Percentiles rank a stretch among this genome's conserved stretches.
phyloP scores from a whole-genome alignment of 2,113 vertebrate species.

The Murina feae region DNA sequence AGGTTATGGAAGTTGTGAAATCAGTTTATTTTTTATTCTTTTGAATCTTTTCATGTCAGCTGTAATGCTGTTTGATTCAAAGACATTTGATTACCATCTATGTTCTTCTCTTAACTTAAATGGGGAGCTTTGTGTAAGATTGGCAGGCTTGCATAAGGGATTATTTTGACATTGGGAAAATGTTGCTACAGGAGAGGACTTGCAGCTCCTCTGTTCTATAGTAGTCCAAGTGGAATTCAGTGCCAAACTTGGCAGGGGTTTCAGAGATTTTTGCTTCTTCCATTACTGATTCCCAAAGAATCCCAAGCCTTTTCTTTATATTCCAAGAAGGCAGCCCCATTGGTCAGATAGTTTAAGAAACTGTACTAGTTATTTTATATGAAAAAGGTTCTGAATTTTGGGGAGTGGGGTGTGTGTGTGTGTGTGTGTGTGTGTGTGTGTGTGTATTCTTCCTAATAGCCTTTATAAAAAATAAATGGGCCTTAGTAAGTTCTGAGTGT shows the following conservation, averaged over 20 bases:
- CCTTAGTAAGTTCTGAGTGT: not conserved
- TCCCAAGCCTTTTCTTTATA: not conserved
- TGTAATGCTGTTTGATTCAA: conserved; percentile 19
- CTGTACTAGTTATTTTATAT: not conserved
- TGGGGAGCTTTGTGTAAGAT: conserved; percentile 22
- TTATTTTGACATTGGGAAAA: conserved; percentile 29
- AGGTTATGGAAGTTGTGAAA: conserved; percentile 1
- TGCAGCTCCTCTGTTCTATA: not conserved
- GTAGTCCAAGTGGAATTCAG: not conserved
- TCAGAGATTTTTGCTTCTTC: conserved; percentile 30
- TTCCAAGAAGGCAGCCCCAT: not conserved
- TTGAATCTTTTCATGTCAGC: conserved; percentile 57
- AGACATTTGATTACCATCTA: conserved; percentile 44
- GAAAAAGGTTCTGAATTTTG: not conserved
- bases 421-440: too few relatives aligned
- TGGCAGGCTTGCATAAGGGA: not conserved
- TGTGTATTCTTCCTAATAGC: not conserved
- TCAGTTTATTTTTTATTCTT: conserved; percentile 20
- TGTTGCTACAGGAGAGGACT: not conserved
- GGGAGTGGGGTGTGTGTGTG: not conserved
- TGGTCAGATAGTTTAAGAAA: not conserved
- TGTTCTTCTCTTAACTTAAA: conserved; percentile 42
- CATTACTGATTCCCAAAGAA: not conserved
- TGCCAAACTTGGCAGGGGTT: not conserved
- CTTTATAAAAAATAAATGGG: not conserved